Percentiles rank a stretch among this genome's conserved stretches.
These are phyloP conservation scores for Leptarthrus brevirostris DNA, from an alignment of 2,888 invertebrate species.

Conservation along the genomic window DNA sequence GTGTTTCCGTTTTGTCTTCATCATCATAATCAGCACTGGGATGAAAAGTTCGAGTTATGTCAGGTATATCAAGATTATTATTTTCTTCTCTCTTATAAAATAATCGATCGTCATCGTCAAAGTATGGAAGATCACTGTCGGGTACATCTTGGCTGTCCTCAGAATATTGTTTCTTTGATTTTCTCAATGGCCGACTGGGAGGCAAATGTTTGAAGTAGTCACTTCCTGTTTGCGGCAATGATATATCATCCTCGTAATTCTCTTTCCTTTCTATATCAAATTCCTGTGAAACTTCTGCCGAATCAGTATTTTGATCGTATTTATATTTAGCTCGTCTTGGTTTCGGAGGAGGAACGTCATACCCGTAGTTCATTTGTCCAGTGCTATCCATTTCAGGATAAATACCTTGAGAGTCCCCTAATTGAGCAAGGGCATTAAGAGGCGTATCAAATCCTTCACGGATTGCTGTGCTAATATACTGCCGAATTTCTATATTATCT, in stretches of 20 bases:
- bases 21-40: conserved; percentile 31
- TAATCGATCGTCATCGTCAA: conserved; percentile 65
- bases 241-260: conserved; percentile 63
- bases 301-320: conserved; percentile 59
- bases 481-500: conserved; percentile 83
- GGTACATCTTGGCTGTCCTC: conserved; percentile 66
- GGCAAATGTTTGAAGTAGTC: conserved; percentile 62
- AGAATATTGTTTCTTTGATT: conserved; percentile 63
- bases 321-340: conserved; percentile 63
- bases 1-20: conserved; percentile 55
- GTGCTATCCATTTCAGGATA: conserved; percentile 55
- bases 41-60: conserved; percentile 6
- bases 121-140: conserved; percentile 62
- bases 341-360: conserved; percentile 63
- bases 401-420: conserved; percentile 66
- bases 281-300: conserved; percentile 61
- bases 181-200: conserved; percentile 71
- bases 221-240: conserved; percentile 64
- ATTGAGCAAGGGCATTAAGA: conserved; percentile 74
- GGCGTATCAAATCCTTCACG: conserved; percentile 79
- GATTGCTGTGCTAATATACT: conserved; percentile 82
- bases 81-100: conserved; percentile 30
- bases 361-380: conserved; percentile 60
- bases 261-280: conserved; percentile 62
- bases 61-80: conserved; percentile 22